Evolutionary conservation across 2,797 vertebrate species (phyloP).

Genomic region (Glyptemys insculpta): DNA sequence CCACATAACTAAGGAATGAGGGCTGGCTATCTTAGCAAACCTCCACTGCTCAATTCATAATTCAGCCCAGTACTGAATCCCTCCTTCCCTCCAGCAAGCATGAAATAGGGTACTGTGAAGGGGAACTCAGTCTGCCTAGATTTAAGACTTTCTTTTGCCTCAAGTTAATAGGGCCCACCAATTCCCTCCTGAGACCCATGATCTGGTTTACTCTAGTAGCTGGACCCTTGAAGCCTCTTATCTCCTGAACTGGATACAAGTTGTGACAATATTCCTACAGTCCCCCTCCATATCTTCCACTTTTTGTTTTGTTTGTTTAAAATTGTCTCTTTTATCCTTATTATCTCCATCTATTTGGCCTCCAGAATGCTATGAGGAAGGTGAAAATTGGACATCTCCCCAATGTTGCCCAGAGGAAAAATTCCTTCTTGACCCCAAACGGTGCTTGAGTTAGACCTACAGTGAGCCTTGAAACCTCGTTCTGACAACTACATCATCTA

Average conservation of each 20-base stretch:
- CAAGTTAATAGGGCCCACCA: not conserved
- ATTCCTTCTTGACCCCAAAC: not conserved
- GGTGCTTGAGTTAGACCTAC: not conserved
- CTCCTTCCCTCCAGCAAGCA: not conserved
- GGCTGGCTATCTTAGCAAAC: not conserved
- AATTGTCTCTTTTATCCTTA: no score
- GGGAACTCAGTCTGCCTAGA: not conserved
- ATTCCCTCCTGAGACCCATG: not conserved
- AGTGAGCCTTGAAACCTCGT: not conserved
- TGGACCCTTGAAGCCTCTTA: not conserved
- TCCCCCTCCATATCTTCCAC: not conserved
- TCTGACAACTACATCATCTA: not conserved
- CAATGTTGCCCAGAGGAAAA: not conserved
- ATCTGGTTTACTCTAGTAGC: not conserved
- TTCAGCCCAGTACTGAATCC: not conserved
- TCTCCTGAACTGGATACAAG: not conserved
- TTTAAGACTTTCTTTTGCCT: not conserved
- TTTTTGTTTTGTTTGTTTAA: not conserved
- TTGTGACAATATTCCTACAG: not conserved
- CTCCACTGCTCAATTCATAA: not conserved
- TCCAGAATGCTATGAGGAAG: not conserved
- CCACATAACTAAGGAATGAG: not conserved
- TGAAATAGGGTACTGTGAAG: not conserved
- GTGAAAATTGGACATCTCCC: not conserved
- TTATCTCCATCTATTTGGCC: not conserved